Evolutionary conservation across 2,797 vertebrate genomes (phyloP).

Genomic region (Sebastes miniatus): DNA sequence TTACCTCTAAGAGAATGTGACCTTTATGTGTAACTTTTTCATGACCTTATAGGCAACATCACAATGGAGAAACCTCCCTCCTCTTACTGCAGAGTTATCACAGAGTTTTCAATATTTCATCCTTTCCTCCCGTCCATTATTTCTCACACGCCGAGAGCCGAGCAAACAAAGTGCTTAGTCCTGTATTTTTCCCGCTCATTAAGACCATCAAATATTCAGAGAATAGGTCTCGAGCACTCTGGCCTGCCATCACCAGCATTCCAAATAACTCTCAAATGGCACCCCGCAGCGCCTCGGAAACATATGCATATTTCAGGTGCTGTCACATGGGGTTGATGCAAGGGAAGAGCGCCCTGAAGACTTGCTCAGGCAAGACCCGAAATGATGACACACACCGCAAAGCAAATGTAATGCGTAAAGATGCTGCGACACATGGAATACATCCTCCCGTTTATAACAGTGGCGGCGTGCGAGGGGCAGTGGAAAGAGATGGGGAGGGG

Average conservation of each 20-base stretch:
- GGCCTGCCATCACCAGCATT: slow-evolving; percentile 60
- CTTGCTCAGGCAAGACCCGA: slow-evolving; percentile 26
- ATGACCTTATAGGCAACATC: slow-evolving; percentile 14
- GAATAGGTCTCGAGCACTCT: slow-evolving; percentile 66
- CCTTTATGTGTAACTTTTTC: slow-evolving; percentile 21
- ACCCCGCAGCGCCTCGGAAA: slow-evolving; percentile 32
- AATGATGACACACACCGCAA: slow-evolving; percentile 57
- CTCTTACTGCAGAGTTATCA: slow-evolving; percentile 36
- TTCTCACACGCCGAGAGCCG: slow-evolving; percentile 49
- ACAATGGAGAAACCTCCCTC: slow-evolving; percentile 14
- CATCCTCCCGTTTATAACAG: slow-evolving; percentile 18
- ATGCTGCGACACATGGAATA: slow-evolving; percentile 38
- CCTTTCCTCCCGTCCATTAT: slow-evolving; percentile 66
- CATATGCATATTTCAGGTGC: slow-evolving; percentile 80
- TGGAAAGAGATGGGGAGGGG: background rate
- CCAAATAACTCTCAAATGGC: slow-evolving; percentile 56
- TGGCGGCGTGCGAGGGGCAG: background rate
- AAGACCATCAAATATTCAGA: slow-evolving; percentile 82
- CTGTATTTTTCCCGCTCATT: slow-evolving; percentile 78
- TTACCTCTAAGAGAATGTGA: background rate
- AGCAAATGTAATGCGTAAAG: slow-evolving; percentile 45
- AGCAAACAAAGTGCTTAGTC: slow-evolving; percentile 78
- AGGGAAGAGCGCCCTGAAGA: slow-evolving; percentile 17
- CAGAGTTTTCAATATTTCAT: slow-evolving; percentile 80
- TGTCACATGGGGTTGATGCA: slow-evolving; percentile 57